Evolutionary conservation across 2,113 vertebrate species (phyloP).

Genomic region (Empidonax alnorum): DNA sequence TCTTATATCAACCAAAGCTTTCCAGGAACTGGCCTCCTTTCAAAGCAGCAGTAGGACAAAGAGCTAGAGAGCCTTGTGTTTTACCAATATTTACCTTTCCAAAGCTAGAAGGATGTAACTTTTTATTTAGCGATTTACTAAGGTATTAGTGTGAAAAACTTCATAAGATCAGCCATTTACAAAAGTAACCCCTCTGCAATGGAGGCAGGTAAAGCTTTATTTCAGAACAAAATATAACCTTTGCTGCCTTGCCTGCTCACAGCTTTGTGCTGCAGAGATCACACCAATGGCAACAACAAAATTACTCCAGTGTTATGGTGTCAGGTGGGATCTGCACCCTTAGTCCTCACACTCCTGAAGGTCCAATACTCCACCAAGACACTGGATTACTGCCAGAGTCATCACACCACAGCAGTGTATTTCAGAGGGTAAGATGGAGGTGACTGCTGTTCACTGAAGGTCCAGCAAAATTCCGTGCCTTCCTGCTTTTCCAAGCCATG

Average conservation of each 20-base stretch:
- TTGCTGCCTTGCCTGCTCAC: background rate
- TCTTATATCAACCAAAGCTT: background rate
- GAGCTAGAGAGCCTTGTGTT: background rate
- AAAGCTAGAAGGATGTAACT: background rate
- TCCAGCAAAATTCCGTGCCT: background rate
- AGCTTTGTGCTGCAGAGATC: background rate
- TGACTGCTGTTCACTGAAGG: background rate
- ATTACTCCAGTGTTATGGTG: accelerated
- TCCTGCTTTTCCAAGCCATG: background rate
- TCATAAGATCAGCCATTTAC: background rate
- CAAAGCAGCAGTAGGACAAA: background rate
- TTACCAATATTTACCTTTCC: background rate
- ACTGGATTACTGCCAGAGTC: background rate
- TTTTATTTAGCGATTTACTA: background rate
- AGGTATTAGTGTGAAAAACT: background rate
- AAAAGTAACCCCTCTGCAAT: background rate
- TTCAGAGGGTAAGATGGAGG: accelerated
- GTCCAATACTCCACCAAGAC: background rate
- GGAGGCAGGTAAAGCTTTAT: background rate
- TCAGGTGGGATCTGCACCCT: background rate
- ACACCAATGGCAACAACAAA: background rate
- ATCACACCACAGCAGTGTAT: background rate
- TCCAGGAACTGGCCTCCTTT: background rate
- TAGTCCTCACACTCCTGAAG: background rate
- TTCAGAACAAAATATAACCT: background rate